phyloP scores from a whole-genome alignment of 1,140 invertebrate genomes.

The Drosophila aff. region DNA sequence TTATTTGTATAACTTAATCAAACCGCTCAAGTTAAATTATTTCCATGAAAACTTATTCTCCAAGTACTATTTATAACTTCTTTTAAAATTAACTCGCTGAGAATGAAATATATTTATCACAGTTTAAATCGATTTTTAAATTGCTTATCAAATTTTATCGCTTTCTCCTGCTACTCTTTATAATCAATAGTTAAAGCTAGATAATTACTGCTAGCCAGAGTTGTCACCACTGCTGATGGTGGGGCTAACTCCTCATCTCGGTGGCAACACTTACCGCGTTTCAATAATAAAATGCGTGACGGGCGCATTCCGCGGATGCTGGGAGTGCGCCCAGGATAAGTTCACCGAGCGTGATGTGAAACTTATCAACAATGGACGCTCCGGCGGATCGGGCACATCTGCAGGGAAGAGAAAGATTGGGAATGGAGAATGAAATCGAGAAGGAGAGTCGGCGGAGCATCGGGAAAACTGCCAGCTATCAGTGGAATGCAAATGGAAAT shows the following conservation, averaged over 20 bases:
- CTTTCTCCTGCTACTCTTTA: background rate
- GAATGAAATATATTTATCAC: background rate
- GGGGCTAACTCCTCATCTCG: background rate
- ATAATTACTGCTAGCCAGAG: background rate
- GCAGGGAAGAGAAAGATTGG: constrained; percentile 61
- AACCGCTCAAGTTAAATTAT: background rate
- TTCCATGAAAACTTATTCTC: background rate
- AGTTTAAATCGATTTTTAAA: background rate
- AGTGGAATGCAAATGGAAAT: constrained; percentile 69
- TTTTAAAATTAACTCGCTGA: background rate
- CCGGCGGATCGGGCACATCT: constrained; percentile 90
- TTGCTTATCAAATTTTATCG: background rate
- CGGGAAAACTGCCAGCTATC: constrained; percentile 62
- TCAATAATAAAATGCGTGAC: constrained; percentile 91
- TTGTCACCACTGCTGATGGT: background rate
- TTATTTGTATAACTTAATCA: background rate
- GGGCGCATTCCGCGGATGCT: constrained; percentile 89
- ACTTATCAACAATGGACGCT: constrained; percentile 89
- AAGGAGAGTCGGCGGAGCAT: constrained; percentile 26
- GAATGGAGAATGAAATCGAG: constrained; percentile 39
- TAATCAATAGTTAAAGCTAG: background rate
- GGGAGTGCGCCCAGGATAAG: constrained; percentile 91
- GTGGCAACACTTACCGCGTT: constrained; percentile 88
- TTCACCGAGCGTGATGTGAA: constrained; percentile 91
- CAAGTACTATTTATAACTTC: background rate